Evolutionary conservation across 2,888 invertebrate genomes (phyloP), one percentile per base, ranked within the genome.

Genomic region (Dichetophora obliterata): DNA sequence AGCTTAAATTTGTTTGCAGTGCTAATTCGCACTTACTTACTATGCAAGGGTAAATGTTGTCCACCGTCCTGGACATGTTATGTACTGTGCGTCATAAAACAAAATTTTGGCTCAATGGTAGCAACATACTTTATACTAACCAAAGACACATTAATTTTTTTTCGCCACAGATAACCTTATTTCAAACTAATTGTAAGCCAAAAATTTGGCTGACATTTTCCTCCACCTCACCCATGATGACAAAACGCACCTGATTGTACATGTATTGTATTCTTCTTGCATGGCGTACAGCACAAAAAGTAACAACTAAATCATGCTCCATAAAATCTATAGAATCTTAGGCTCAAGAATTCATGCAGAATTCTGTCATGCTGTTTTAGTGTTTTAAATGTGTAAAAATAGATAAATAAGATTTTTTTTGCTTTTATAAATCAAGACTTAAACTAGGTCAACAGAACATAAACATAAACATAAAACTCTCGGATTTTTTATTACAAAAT

Each of bases 361-460:
- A 50, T 27, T 50, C 68, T 27, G 50, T 68, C 27, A 27, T 16
- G 14, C 14, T 43, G 11, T 43, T 43, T 68, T 9, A 16, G 19
- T 68, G n/a, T 22, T 50, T 50, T 68, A 50, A 48, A 50, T 50
- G 27, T 24, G 24, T 68, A 48, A 66, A 63, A 63, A 63, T 63
- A 63, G 34, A 48, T 34, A 68, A 50, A 68, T 24, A 68, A 43
- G 50, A 43, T 24, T 27, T 9, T 27, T 9, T 59, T 57, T 57
- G 1, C n/a, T 24, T 59, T 14, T 59, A 14, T 19, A n/a, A 63
- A 34, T 16, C 31, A 50, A 16, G 19, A 9, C 52, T 22, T 5
- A 54, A 70, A 54, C 54, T 70, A 52, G 70, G 70, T 70, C 70
- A 70, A 19, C 27, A 70, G 70, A 70, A 70, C 70, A 70, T 19